Evolutionary conservation across 2,888 invertebrate genomes (phyloP).

Genomic region (Zygogramma bicolorata): DNA sequence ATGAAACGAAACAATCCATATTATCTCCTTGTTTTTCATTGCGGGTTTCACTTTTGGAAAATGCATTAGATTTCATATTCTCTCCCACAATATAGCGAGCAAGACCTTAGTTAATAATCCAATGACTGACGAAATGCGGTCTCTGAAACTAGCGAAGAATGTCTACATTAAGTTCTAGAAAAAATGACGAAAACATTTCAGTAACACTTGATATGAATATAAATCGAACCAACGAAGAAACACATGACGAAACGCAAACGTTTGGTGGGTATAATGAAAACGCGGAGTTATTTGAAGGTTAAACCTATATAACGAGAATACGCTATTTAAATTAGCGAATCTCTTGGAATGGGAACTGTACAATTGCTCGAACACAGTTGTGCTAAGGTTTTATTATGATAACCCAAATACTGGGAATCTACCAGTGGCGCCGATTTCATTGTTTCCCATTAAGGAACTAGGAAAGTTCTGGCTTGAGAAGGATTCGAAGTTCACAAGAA

Average conservation of each 20-base stretch:
- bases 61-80: too few relatives aligned
- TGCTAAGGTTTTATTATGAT: conserved; percentile 46
- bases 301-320: conserved; percentile 31
- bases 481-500: too few relatives aligned
- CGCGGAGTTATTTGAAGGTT: conserved; percentile 51
- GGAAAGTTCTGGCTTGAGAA: too few relatives aligned
- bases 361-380: conserved; percentile 38
- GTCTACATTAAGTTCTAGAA: conserved; percentile 1
- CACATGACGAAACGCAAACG: conserved; percentile 20
- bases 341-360: conserved; percentile 42
- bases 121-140: too few relatives aligned
- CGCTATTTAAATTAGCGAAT: conserved; percentile 41
- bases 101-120: too few relatives aligned
- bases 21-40: too few relatives aligned
- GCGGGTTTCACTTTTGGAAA: too few relatives aligned
- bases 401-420: conserved; percentile 42
- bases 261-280: conserved; percentile 42
- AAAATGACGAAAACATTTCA: background rate
- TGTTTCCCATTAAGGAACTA: background rate
- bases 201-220: background rate
- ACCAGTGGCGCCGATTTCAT: conserved; percentile 7
- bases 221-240: background rate
- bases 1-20: too few relatives aligned
- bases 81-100: too few relatives aligned
- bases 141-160: too few relatives aligned